phyloP scores from a whole-genome alignment of 2,797 vertebrate species.

The Heteromormyrus szaboi region DNA sequence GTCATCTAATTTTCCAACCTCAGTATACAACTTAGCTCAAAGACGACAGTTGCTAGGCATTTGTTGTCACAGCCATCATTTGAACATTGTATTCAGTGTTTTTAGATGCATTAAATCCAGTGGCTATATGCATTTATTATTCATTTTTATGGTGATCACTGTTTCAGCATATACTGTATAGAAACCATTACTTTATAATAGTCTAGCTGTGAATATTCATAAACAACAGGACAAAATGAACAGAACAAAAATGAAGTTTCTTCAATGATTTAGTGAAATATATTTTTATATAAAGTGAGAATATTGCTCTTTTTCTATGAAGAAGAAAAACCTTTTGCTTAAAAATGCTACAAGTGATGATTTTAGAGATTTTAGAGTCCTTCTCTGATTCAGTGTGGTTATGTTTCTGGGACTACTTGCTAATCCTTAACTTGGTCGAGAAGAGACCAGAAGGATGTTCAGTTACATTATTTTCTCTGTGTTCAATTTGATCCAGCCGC shows the following conservation, averaged over 20 bases:
- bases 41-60: not conserved
- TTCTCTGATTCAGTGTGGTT: not conserved
- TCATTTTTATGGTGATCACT: not conserved
- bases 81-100: not conserved
- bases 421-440: not conserved
- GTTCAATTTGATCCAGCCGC: not conserved
- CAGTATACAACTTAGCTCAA: not conserved
- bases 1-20: not conserved
- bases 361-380: not conserved
- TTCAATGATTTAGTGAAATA: not conserved
- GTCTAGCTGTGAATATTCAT: not conserved
- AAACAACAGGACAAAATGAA: not conserved
- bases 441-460: not conserved
- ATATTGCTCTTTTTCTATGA: not conserved
- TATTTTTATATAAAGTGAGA: not conserved
- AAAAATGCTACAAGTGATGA: not conserved
- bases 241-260: not conserved
- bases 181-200: not conserved
- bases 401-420: not conserved
- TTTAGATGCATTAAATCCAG: not conserved
- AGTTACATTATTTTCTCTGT: not conserved
- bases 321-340: not conserved
- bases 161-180: not conserved
- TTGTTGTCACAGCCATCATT: not conserved
- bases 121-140: not conserved